Percentiles rank a stretch among this genome's conserved stretches.
Conservation (phyloP, 2,888 invertebrate genomes). For the Hedychridium roseum region DNA sequence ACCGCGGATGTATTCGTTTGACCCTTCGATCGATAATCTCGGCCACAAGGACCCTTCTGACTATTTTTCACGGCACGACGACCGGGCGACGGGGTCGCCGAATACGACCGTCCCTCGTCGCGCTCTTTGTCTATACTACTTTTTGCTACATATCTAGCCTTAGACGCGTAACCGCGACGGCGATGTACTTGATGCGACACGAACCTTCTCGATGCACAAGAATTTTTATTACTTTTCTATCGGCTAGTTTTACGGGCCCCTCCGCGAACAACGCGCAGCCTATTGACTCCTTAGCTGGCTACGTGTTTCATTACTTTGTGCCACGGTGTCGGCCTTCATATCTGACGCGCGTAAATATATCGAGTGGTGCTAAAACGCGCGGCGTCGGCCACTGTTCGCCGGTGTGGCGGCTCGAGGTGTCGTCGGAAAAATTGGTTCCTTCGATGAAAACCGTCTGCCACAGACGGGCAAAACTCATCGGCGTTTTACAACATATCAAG, state of each 20-base stretch:
- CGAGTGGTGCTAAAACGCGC: no score
- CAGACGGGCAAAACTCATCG: slow-evolving; percentile 17
- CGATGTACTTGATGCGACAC: slow-evolving; percentile 1
- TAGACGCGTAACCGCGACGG: not conserved
- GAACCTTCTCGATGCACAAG: slow-evolving; percentile 9
- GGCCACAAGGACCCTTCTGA: not conserved
- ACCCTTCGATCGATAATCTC: not conserved
- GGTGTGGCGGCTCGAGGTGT: no score
- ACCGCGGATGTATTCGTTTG: not conserved
- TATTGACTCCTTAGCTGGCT: no score
- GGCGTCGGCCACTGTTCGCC: no score
- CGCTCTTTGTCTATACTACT: not conserved
- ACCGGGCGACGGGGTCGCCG: not conserved
- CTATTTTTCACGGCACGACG: not conserved
- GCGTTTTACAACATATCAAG: slow-evolving; percentile 41
- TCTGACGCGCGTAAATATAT: no score
- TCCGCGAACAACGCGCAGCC: slow-evolving; percentile 27
- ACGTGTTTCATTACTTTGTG: no score
- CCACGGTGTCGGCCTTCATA: no score
- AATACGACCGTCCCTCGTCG: not conserved
- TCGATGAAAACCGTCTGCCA: no score
- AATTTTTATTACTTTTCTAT: slow-evolving; percentile 44
- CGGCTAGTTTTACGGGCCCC: slow-evolving; percentile 38
- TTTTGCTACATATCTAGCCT: not conserved
- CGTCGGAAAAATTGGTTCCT: no score